phyloP scores from a whole-genome alignment of 2,113 vertebrate species.

The Elgaria multicarinata region DNA sequence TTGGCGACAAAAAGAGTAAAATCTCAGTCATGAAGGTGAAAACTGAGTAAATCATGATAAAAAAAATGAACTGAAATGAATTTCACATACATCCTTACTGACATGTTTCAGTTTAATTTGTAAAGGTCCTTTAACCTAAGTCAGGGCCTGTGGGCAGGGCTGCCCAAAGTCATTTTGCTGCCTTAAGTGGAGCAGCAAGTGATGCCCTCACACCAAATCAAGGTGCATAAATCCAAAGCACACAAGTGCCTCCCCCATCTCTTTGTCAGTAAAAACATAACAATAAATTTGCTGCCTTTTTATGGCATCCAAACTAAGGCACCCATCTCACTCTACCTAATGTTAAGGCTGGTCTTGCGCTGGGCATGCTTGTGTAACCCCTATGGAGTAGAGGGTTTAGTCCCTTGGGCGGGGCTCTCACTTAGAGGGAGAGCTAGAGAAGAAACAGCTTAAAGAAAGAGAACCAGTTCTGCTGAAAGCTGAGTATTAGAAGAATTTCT shows the following conservation, averaged over 20 bases:
- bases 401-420: too few relatives aligned
- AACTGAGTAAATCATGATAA: too few relatives aligned
- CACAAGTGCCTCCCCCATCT: background rate
- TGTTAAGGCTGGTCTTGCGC: background rate
- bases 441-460: too few relatives aligned
- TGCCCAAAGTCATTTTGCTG: background rate
- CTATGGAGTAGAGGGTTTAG: too few relatives aligned
- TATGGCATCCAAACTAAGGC: background rate
- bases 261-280: background rate
- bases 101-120: background rate
- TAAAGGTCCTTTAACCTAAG: background rate
- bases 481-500: too few relatives aligned
- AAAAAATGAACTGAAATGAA: too few relatives aligned
- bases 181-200: background rate
- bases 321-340: background rate
- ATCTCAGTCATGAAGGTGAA: background rate
- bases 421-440: too few relatives aligned
- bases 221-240: background rate
- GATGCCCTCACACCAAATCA: background rate
- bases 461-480: too few relatives aligned
- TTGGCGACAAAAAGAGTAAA: too few relatives aligned
- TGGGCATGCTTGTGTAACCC: too few relatives aligned
- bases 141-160: background rate
- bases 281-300: background rate
- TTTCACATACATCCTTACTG: too few relatives aligned